A percentile compares a stretch with the other conserved stretches of the same genome.
phyloP scores from a whole-genome alignment of 1,140 invertebrate genomes.

The Aradophagus sp. region DNA sequence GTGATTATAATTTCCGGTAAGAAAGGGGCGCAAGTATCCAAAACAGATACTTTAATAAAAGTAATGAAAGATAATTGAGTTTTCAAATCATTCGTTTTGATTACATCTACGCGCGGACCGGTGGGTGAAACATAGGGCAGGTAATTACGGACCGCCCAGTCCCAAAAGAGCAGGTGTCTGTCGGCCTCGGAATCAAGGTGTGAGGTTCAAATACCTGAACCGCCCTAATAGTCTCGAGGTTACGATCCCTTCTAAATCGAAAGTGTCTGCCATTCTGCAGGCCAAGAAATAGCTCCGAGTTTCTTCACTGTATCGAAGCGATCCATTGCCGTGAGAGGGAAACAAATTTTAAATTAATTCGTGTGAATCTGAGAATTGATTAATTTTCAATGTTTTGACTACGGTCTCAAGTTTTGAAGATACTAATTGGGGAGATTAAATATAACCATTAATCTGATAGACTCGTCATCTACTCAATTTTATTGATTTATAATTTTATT shows the following conservation, averaged over 20 bases:
- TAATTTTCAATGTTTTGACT: constrained; percentile 4
- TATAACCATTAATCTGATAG: no score
- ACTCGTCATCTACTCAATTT: no score
- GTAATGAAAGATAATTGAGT: constrained; percentile 74
- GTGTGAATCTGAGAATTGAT: no score
- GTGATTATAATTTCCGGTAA: constrained; percentile 24
- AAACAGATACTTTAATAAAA: constrained; percentile 67
- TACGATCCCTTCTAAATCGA: constrained; percentile 68
- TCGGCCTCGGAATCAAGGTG: constrained; percentile 70
- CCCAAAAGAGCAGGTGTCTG: constrained; percentile 73
- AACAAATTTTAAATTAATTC: constrained; percentile 33
- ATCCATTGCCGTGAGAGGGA: constrained; percentile 9
- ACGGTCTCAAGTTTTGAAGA: no score
- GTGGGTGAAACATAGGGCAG: constrained; percentile 55
- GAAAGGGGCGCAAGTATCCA: constrained; percentile 26
- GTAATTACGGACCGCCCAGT: constrained; percentile 73
- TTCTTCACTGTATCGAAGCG: constrained; percentile 19
- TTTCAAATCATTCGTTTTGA: constrained; percentile 74
- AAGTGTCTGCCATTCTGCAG: constrained; percentile 37
- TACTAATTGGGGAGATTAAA: no score
- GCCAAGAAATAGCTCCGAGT: constrained; percentile 14
- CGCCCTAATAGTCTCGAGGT: constrained; percentile 72
- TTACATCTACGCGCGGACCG: constrained; percentile 64
- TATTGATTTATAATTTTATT: no score
- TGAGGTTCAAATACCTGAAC: constrained; percentile 73